Percentiles rank a stretch among this genome's conserved stretches.
These are phyloP conservation scores for Harpagifer antarcticus DNA, from an alignment of 2,797 vertebrate species.

Conservation along the genomic window DNA sequence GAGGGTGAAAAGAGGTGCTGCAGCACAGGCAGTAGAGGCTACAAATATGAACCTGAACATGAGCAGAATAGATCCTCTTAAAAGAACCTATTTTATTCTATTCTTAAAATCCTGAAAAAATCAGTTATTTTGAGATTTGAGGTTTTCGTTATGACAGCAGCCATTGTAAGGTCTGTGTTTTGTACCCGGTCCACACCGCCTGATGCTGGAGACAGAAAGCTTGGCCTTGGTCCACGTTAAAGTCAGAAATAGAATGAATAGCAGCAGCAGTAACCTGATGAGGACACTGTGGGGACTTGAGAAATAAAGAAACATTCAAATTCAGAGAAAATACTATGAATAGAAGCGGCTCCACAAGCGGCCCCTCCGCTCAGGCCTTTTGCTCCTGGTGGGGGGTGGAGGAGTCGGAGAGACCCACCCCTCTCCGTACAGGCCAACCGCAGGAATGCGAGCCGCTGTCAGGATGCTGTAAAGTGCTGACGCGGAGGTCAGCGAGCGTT, in stretches of 20 bases:
- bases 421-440: slow-evolving; percentile 58
- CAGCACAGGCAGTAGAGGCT: no score
- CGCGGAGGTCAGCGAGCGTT: slow-evolving; percentile 79
- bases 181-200: slow-evolving; percentile 24
- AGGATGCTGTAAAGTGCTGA: slow-evolving; percentile 86
- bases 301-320: slow-evolving; percentile 65
- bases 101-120: background rate
- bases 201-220: slow-evolving; percentile 54
- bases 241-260: slow-evolving; percentile 71
- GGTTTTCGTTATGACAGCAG: slow-evolving; percentile 55
- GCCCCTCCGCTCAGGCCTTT: slow-evolving; percentile 57
- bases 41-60: no score
- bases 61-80: no score
- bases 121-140: slow-evolving; percentile 46
- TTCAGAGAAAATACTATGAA: slow-evolving; percentile 80
- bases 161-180: slow-evolving; percentile 46
- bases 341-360: slow-evolving; percentile 69
- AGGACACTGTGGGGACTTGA: slow-evolving; percentile 59
- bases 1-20: no score
- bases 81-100: no score
- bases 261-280: slow-evolving; percentile 55
- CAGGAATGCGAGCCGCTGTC: slow-evolving; percentile 83
- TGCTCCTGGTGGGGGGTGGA: slow-evolving; percentile 64
- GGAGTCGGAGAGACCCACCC: slow-evolving; percentile 34
- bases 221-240: slow-evolving; percentile 37